A percentile compares a stretch with the other conserved stretches of the same genome.
These are phyloP conservation scores for Odontamblyopus rebecca DNA, from an alignment of 2,797 vertebrate genomes.

Conservation along the genomic window DNA sequence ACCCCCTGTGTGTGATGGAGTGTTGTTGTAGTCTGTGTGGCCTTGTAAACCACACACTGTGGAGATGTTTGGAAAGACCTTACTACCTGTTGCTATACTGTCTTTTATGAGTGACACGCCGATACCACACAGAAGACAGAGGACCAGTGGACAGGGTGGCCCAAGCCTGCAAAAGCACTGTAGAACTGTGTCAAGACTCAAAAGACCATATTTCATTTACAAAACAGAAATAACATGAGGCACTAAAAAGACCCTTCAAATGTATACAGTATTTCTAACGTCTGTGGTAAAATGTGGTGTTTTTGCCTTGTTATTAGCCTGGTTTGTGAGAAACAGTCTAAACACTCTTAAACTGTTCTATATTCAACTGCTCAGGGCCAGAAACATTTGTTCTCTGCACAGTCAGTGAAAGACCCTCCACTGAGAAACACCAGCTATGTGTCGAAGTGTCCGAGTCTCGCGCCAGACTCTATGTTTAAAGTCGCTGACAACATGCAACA, in stretches of 20 bases:
- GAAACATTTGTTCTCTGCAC: background rate
- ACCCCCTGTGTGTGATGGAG: constrained; percentile 60
- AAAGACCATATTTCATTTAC: too few species aligned
- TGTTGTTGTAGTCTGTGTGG: constrained; percentile 65
- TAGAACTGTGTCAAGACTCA: too few species aligned
- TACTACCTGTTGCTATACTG: background rate
- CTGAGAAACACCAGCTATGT: background rate
- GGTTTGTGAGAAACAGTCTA: background rate
- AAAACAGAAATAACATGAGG: background rate
- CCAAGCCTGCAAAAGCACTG: background rate
- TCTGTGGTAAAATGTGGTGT: background rate
- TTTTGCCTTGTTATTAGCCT: background rate
- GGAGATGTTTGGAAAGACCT: constrained; percentile 4
- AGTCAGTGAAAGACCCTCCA: constrained; percentile 1
- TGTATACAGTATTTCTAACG: background rate
- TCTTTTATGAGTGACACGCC: constrained; percentile 1
- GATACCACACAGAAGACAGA: constrained; percentile 6
- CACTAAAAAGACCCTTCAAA: background rate
- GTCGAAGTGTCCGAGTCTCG: background rate
- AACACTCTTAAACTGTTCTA: background rate
- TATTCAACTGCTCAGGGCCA: background rate
- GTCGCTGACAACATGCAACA: constrained; percentile 1
- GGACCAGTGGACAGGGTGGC: background rate
- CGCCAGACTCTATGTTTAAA: background rate
- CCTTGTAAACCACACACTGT: constrained; percentile 70